A percentile compares a stretch with the other conserved stretches of the same genome.
phyloP scores from a whole-genome alignment of 2,888 invertebrate species.

The Ypsolopha sequella region DNA sequence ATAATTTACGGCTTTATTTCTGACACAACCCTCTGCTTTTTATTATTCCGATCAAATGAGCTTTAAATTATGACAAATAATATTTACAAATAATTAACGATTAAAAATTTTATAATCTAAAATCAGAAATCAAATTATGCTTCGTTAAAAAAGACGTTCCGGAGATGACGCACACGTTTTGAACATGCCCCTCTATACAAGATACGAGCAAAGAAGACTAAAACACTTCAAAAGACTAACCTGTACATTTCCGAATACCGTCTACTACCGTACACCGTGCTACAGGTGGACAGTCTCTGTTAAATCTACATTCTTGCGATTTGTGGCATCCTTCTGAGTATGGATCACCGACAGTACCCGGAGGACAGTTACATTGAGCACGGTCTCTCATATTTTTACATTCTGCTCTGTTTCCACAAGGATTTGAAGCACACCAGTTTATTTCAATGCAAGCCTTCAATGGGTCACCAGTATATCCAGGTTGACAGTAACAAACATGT shows the following conservation, averaged over 20 bases:
- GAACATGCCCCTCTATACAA: too few relatives aligned
- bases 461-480: constrained; percentile 88
- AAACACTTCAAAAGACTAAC: too few relatives aligned
- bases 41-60: too few relatives aligned
- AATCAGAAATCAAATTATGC: too few relatives aligned
- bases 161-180: too few relatives aligned
- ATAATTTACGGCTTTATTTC: too few relatives aligned
- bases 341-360: constrained; percentile 86
- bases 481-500: constrained; percentile 84
- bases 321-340: constrained; percentile 85
- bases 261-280: constrained; percentile 82
- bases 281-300: constrained; percentile 84
- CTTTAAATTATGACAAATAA: too few relatives aligned
- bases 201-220: too few relatives aligned
- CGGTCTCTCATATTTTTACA: constrained; percentile 86
- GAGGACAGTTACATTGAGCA: constrained; percentile 84
- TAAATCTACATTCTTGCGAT: constrained; percentile 83
- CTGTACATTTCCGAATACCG: constrained; percentile 83
- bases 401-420: constrained; percentile 84
- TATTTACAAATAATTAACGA: too few relatives aligned
- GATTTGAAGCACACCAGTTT: constrained; percentile 82
- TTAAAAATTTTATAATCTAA: too few relatives aligned
- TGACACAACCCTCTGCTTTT: too few relatives aligned
- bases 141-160: too few relatives aligned
- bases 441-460: constrained; percentile 77